A percentile compares a stretch with the other conserved stretches of the same genome.
Conservation (phyloP, 2,888 invertebrate genomes). For the Clitarchus hookeri region DNA sequence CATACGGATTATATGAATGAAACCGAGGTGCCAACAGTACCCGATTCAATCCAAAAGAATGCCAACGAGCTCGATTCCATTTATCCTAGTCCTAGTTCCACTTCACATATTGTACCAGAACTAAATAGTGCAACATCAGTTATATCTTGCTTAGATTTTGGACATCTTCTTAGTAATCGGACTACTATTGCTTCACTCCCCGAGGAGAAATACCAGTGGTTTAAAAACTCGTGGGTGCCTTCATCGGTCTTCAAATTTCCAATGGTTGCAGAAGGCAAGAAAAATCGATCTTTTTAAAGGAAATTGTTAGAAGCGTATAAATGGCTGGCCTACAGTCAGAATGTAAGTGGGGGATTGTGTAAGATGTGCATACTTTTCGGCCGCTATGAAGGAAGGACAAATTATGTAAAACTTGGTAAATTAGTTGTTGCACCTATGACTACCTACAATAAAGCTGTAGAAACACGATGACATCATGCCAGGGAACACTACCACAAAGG, state of each 20-base stretch:
- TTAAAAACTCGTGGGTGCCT: conserved; percentile 16
- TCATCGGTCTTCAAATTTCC: conserved; percentile 3
- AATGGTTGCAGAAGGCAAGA: not conserved
- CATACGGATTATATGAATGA: too few species aligned
- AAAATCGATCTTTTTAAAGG: conserved; percentile 16
- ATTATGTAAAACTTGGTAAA: conserved; percentile 9
- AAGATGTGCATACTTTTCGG: too few species aligned
- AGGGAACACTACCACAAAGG: not conserved
- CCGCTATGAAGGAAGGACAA: conserved; percentile 8
- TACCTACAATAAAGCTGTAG: too few species aligned
- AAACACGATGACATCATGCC: not conserved
- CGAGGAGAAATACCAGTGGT: not conserved
- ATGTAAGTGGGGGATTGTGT: too few species aligned
- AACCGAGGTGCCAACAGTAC: too few species aligned
- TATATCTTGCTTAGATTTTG: conserved; percentile 12
- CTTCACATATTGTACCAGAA: conserved; percentile 6
- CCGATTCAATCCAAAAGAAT: too few species aligned
- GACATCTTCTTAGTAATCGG: not conserved
- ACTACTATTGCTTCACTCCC: not conserved
- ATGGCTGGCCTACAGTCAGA: conserved; percentile 12
- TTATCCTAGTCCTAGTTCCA: not conserved
- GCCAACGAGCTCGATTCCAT: too few species aligned
- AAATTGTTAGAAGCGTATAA: not conserved
- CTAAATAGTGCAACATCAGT: not conserved
- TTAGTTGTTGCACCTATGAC: not conserved